Evolutionary conservation across 1,140 invertebrate species (phyloP).

Genomic region (Temnothorax longispinosus): DNA sequence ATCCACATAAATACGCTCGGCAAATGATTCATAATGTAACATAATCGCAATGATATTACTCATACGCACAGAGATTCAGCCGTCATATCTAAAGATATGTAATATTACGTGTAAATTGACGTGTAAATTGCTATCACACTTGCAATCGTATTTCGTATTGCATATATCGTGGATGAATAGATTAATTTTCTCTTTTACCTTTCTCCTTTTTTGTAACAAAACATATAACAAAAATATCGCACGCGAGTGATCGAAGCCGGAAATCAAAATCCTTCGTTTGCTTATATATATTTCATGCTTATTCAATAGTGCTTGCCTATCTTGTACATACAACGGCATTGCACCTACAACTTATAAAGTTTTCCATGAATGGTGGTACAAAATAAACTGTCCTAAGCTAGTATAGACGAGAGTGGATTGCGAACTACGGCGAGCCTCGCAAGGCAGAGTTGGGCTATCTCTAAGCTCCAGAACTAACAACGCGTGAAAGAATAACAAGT

Average conservation of each 20-base stretch:
- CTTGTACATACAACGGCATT: not conserved
- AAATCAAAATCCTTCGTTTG: not conserved
- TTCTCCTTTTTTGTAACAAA: not conserved
- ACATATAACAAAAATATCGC: not conserved
- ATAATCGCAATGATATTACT: constrained; percentile 21
- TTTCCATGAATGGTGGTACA: not conserved
- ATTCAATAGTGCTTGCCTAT: not conserved
- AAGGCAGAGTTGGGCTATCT: not conserved
- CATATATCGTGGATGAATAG: not conserved
- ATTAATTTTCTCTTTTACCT: not conserved
- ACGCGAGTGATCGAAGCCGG: too few relatives aligned
- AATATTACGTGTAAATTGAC: not conserved
- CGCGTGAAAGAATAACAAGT: constrained; percentile 27
- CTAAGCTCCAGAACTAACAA: too few relatives aligned
- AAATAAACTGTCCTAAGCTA: not conserved
- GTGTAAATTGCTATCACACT: not conserved
- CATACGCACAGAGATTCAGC: not conserved
- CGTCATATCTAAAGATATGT: constrained; percentile 3
- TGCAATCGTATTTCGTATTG: not conserved
- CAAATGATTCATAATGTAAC: constrained; percentile 49
- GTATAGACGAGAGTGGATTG: not conserved
- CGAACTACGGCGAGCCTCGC: not conserved
- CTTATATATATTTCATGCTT: too few relatives aligned
- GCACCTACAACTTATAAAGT: not conserved
- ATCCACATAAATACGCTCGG: constrained; percentile 34